These are phyloP conservation scores for Lagria hirta DNA, from an alignment of 2,888 invertebrate species.

Conservation along the genomic window DNA sequence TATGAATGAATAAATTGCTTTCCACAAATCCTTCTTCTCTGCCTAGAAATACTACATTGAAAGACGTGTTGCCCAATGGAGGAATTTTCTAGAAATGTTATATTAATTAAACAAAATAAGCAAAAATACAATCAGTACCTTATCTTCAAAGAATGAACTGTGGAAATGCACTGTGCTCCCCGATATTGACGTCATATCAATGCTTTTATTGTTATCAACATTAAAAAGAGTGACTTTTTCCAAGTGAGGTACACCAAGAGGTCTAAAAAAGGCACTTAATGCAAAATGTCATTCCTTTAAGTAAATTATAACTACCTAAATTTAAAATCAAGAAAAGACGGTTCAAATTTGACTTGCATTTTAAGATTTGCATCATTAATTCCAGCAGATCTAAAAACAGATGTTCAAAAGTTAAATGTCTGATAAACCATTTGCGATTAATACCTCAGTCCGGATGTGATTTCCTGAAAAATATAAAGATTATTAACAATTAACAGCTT, in stretches of 20 bases:
- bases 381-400: slow-evolving; percentile 28
- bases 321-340: slow-evolving; percentile 69
- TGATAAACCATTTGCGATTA: slow-evolving; percentile 18
- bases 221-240: slow-evolving; percentile 86
- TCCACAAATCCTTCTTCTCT: slow-evolving; percentile 85
- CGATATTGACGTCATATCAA: slow-evolving; percentile 91
- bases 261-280: slow-evolving; percentile 57
- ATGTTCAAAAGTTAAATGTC: slow-evolving; percentile 1
- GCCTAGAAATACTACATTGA: slow-evolving; percentile 94
- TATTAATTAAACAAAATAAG: slow-evolving; percentile 1
- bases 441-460: slow-evolving; percentile 49
- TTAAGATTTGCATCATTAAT: slow-evolving; percentile 48
- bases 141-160: slow-evolving; percentile 94
- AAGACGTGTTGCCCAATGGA: slow-evolving; percentile 89
- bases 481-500: slow-evolving; percentile 9
- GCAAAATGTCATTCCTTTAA: neutral
- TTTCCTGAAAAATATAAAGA: slow-evolving; percentile 42
- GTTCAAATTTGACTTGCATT: slow-evolving; percentile 63
- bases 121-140: slow-evolving; percentile 61
- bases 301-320: slow-evolving; percentile 58
- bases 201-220: slow-evolving; percentile 79
- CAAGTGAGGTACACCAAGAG: slow-evolving; percentile 84
- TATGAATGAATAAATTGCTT: slow-evolving; percentile 89
- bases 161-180: slow-evolving; percentile 95
- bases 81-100: slow-evolving; percentile 70